Percentiles rank a stretch among this genome's conserved stretches.
phyloP scores from a whole-genome alignment of 2,797 vertebrate species.

The Lutjanus campechanus region DNA sequence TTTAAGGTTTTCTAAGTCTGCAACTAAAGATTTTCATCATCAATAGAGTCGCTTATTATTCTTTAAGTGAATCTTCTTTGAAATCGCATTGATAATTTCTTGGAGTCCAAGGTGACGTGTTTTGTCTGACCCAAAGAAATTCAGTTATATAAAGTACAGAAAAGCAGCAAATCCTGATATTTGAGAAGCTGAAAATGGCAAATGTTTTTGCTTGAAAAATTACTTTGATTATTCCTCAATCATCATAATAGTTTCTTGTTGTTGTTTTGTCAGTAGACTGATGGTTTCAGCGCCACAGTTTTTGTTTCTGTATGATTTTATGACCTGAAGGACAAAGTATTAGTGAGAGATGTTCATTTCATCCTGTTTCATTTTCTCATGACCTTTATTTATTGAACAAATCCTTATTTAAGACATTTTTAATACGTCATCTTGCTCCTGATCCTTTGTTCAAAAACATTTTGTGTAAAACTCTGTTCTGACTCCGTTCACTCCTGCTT shows the following conservation, averaged over 20 bases:
- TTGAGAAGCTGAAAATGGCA: neutral
- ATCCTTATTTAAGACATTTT: neutral
- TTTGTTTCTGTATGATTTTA: neutral
- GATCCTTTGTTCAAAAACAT: neutral
- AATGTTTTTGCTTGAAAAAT: neutral
- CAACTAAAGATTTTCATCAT: neutral
- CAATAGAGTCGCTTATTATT: constrained; percentile 6
- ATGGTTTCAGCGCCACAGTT: neutral
- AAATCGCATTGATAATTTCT: neutral
- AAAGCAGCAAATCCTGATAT: neutral
- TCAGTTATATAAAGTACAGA: neutral
- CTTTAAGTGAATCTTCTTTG: neutral
- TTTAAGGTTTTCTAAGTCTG: neutral
- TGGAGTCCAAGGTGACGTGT: neutral
- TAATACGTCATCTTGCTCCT: neutral
- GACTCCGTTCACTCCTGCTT: constrained; percentile 36
- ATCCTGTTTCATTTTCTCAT: neutral
- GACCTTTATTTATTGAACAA: neutral
- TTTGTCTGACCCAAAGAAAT: neutral
- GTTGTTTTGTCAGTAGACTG: neutral
- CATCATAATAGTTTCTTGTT: neutral
- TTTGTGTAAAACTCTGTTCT: constrained; percentile 3
- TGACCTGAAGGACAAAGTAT: neutral
- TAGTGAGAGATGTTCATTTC: neutral
- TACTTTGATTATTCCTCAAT: no score